Evolutionary conservation across 1,140 invertebrate genomes (phyloP), one percentile per base, ranked within the genome.

Genomic region (Cataglyphis hispanica): DNA sequence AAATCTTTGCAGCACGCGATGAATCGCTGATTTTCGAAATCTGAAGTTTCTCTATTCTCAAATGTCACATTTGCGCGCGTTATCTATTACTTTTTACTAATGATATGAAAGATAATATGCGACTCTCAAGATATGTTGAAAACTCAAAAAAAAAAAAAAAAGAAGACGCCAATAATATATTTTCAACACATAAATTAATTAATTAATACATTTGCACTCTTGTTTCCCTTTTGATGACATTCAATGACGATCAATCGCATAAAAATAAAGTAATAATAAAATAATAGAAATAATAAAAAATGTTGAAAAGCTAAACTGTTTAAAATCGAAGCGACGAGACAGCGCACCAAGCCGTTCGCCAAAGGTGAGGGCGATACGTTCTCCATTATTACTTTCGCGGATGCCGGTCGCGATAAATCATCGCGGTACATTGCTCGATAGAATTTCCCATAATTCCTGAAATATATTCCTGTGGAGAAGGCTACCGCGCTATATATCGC

Each of bases 401-500:
- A 53, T 78, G 43, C 46, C 60, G 69, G 60, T 56, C 61, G 58
- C 84, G 77, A 90, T 92, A 90, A 90, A 92, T 90, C 91, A 90
- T 69, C 31, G 61, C 60, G 67, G 70, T 66, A 75, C 78, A 84
- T 87, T 78, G 83, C 87, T 87, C 87, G 90, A 92, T 92, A 91
- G 90, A 90, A 90, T 91, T 91, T 69, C 75, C 89, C 88, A 90
- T 92, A 88, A 92, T 91, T 92, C 87, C 85, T 90, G 85, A 85
- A 91, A 86, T 91, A 91, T 91, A 91, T 91, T 91, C 84, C 86
- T 85, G 46, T 50, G 80, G 70, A 87, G 80, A 76, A 63, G 61
- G 83, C 53, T 50, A 75, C 81, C 80, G 80, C 70, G 63, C 63
- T 16, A 63, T 64, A 69, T 80, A 80, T 80, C 77, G 64, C 64